These are phyloP conservation scores for Hydrolagus colliei DNA, from an alignment of 2,797 vertebrate genomes.

Conservation along the genomic window DNA sequence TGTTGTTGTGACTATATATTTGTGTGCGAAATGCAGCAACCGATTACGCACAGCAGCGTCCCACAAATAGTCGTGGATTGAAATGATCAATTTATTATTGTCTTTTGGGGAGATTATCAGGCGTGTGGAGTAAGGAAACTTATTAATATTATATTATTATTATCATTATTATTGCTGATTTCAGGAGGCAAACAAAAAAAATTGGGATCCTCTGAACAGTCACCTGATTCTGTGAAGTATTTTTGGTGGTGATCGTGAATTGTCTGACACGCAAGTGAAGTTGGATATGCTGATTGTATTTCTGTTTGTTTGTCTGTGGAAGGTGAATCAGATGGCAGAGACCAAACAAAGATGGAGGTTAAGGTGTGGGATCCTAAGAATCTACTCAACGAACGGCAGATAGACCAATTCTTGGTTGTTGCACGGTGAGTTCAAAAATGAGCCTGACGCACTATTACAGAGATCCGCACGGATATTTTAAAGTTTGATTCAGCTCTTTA, in stretches of 20 bases:
- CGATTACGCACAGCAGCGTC: too few species aligned
- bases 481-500: too few species aligned
- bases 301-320: constrained; percentile 32
- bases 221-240: background rate
- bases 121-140: too few species aligned
- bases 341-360: constrained; percentile 90
- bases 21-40: too few species aligned
- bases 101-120: too few species aligned
- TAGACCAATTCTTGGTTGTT: constrained; percentile 96
- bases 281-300: background rate
- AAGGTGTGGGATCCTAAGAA: constrained; percentile 96
- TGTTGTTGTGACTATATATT: too few species aligned
- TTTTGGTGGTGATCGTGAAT: background rate
- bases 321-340: constrained; percentile 87
- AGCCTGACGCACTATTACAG: background rate
- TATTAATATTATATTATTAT: too few species aligned
- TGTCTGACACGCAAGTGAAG: background rate
- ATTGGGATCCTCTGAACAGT: background rate
- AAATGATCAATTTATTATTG: too few species aligned
- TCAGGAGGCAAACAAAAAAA: too few species aligned
- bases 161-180: too few species aligned
- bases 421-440: constrained; percentile 73
- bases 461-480: too few species aligned
- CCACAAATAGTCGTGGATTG: too few species aligned
- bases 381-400: constrained; percentile 88